Conservation (phyloP, 2,888 invertebrate genomes). For the Rhyacophila evoluta region DNA sequence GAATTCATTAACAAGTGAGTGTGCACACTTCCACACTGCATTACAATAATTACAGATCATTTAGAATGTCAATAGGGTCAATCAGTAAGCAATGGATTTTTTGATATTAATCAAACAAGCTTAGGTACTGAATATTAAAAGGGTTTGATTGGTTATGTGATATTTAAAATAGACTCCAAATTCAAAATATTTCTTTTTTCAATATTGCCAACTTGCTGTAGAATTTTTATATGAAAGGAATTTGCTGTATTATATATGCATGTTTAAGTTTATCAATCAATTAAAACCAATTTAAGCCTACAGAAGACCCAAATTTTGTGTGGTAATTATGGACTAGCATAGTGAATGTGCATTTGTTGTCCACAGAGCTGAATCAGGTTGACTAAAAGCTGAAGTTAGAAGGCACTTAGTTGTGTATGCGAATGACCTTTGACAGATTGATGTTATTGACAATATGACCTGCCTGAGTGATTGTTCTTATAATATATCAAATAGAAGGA, state of each 20-base stretch:
- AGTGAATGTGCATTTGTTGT: not conserved
- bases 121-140: not conserved
- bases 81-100: not conserved
- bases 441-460: not conserved
- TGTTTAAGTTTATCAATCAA: not conserved
- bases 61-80: constrained; percentile 20
- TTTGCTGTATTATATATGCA: too few relatives aligned
- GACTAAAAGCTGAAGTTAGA: not conserved
- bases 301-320: not conserved
- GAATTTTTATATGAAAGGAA: too few relatives aligned
- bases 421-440: not conserved
- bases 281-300: not conserved
- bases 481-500: too few relatives aligned
- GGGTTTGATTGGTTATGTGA: too few relatives aligned
- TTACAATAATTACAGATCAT: not conserved
- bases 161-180: too few relatives aligned
- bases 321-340: not conserved
- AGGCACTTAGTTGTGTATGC: not conserved
- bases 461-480: too few relatives aligned
- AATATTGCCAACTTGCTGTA: too few relatives aligned
- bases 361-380: not conserved
- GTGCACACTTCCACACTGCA: not conserved
- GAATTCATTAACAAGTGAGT: not conserved
- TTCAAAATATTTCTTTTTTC: too few relatives aligned
- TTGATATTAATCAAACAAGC: not conserved